phyloP scores from a whole-genome alignment of 2,888 invertebrate species.

The Cephus runcator region DNA sequence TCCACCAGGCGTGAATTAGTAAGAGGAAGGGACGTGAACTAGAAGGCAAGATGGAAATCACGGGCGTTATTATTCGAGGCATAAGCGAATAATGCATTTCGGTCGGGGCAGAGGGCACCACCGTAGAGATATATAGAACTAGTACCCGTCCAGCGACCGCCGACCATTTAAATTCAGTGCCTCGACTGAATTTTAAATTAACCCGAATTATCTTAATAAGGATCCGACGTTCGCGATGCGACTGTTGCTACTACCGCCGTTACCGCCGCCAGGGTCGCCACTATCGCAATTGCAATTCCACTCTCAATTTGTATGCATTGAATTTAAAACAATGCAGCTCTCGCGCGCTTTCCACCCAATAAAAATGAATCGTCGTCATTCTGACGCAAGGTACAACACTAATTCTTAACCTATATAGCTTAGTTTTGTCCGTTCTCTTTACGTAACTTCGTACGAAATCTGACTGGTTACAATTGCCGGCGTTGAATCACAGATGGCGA shows the following conservation, averaged over 20 bases:
- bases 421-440: too few species aligned
- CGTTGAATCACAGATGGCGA: too few species aligned
- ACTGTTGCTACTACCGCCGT: conserved; percentile 9
- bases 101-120: conserved; percentile 15
- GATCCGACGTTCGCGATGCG: conserved; percentile 39
- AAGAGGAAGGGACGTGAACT: conserved; percentile 25
- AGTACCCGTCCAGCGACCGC: conserved; percentile 5
- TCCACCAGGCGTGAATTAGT: conserved; percentile 16
- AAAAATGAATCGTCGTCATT: background rate
- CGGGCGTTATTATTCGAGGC: conserved; percentile 28
- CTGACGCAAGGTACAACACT: too few species aligned
- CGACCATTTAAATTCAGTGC: conserved; percentile 49
- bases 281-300: conserved; percentile 27
- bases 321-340: conserved; percentile 45
- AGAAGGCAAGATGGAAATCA: conserved; percentile 29
- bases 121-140: conserved; percentile 7
- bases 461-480: too few species aligned
- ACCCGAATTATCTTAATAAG: conserved; percentile 53
- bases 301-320: conserved; percentile 51
- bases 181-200: conserved; percentile 51
- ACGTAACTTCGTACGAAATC: too few species aligned
- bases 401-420: too few species aligned
- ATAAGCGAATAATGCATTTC: conserved; percentile 32
- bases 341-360: conserved; percentile 11
- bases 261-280: background rate